Evolutionary conservation across 2,888 invertebrate species (phyloP), one percentile per base, ranked within the genome.

Genomic region (Pollenia amentaria): DNA sequence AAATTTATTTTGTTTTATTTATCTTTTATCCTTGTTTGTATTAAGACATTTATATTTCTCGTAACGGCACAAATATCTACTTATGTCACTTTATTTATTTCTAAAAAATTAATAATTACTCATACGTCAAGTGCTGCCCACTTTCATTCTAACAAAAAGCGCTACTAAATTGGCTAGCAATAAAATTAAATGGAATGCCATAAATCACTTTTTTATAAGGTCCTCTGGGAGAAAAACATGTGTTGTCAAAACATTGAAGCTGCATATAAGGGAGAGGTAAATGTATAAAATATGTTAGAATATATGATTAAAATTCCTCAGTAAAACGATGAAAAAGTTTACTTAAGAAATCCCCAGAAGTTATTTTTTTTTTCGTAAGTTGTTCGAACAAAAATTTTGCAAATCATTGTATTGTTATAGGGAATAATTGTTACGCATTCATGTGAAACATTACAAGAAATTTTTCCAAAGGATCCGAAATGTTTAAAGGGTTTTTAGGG

Each of bases 121-220:
- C 72, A 73, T 12, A 53, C 65, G 60, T 51, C 64, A 38, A 14
- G 60, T 48, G 16, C 7, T 48, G 14, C 18, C 3, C 21, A 29
- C 11, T 29, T 65, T 14, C 2, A 46, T 46, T 29, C 4, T 29
- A 29, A 29, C 29, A 38, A 57, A 29, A 29, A 44, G 40, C 51
- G 16, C n/a, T 12, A 46, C 21, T 38, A 67, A 67, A 82, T 85
- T 81, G 67, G 10, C 40, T 10, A n/a, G 60, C 46, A 87, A 87
- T 83, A 83, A 87, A 87, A 83, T 53, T 44, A 79, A 83, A 83
- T 80, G 79, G 80, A 76, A 57, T 55, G 65, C 67, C 70, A 87
- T 83, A 87, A 87, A 87, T 87, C 83, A 80, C 72, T 72, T 72
- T 11, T 51, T 12, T 64, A 79, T 11, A 51, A 65, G 64, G 40